Base-by-base conservation (phyloP, 2,113 vertebrate species). In the Alosa alosa region DNA sequence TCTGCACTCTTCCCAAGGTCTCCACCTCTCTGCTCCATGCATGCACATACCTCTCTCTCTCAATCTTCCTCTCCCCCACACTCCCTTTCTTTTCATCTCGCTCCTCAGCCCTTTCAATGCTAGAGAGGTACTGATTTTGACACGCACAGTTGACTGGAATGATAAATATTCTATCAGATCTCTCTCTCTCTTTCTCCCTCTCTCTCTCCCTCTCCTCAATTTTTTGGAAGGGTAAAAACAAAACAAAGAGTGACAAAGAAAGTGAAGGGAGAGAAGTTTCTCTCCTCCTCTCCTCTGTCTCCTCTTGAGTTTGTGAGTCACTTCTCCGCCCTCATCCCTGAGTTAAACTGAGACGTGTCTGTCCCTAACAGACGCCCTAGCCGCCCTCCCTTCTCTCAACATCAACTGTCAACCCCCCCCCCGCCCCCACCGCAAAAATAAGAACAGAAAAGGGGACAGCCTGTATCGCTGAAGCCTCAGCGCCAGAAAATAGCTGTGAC, bases 81-180 rank as follows among this genome's bases (percentile, higher is more conserved):
- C 49, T 81, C 82, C 45, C 25, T 83, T 83, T 83, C 46, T 46
- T 82, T 44, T 82, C 81, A 46, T 83, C 46, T 52, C 84, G 18
- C 15, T 90, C 86, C 64, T 83, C 83, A 64, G 88, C 85, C 89
- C 87, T 90, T 93, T 91, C 93, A 95, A 94, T 92, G 91, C 92
- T 90, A 91, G 83, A 89, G 83, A 85, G 52, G 83, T 64, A 86
- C 88, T 88, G 81, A 82, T 87, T 87, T 83, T 86, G 87, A 92
- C 92, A 93, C 90, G 91, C 94, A 92, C 89, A 88, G 91, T 94
- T 94, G 93, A 91, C 91, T 93, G 91, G 87, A 91, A 94, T 92
- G 90, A 94, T 95, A 93, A 94, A 94, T 95, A 92, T 94, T 95
- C 94, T 91, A 95, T 92, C 92, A 93, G 91, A 87, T 88, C 44